Conservation (phyloP, 1,140 invertebrate species). For the Heliconius melpomene region DNA sequence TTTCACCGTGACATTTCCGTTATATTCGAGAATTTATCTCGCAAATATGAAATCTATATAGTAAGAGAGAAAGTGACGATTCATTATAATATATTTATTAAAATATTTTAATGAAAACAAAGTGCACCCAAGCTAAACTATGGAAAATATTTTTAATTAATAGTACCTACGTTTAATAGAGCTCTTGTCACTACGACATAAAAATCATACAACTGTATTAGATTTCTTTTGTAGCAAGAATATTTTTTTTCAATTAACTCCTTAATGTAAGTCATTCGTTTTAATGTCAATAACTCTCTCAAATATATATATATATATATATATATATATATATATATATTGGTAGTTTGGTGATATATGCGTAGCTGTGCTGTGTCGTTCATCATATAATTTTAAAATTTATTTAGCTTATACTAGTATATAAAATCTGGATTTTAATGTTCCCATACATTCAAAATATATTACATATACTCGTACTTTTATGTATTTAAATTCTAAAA, state of each 20-base stretch:
- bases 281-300: too few relatives aligned
- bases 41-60: slow-evolving; percentile 60
- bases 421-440: not conserved
- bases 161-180: not conserved
- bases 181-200: not conserved
- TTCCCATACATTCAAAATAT: not conserved
- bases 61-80: slow-evolving; percentile 60
- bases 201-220: not conserved
- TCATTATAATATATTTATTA: slow-evolving; percentile 24
- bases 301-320: too few relatives aligned
- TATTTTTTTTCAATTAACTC: too few relatives aligned
- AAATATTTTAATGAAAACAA: not conserved
- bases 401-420: too few relatives aligned
- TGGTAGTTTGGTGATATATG: too few relatives aligned
- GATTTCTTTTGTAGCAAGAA: not conserved
- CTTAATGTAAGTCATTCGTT: too few relatives aligned
- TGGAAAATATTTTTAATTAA: not conserved
- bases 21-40: slow-evolving; percentile 59
- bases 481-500: not conserved
- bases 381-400: too few relatives aligned
- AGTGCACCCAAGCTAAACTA: not conserved
- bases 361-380: too few relatives aligned
- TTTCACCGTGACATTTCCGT: slow-evolving; percentile 66
- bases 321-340: too few relatives aligned
- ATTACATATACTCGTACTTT: not conserved